Conservation (phyloP, 2,888 invertebrate genomes). For the Danaus chrysippus region DNA sequence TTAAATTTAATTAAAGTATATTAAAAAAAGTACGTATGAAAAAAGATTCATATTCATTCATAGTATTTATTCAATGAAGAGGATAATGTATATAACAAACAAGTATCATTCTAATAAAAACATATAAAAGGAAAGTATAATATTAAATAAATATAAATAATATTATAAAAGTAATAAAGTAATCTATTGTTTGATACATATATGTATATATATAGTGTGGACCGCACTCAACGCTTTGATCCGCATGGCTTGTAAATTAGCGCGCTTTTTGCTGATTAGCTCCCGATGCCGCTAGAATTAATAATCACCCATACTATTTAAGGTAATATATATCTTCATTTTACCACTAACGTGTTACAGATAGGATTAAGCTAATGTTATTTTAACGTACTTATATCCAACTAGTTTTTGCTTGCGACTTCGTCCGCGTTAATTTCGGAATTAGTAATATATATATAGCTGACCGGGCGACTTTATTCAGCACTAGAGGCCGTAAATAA, state of each 20-base stretch:
- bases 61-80: neutral
- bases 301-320: constrained; percentile 6
- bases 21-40: neutral
- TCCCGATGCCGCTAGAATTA: constrained; percentile 19
- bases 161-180: neutral
- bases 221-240: constrained; percentile 1
- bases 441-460: neutral
- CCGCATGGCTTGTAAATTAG: constrained; percentile 17
- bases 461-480: no score
- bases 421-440: neutral
- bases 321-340: constrained; percentile 1
- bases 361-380: neutral
- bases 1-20: no score
- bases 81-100: neutral
- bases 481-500: no score
- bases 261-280: constrained; percentile 26
- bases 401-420: neutral
- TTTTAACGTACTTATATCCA: neutral
- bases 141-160: neutral
- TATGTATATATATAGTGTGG: constrained; percentile 13
- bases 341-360: no score
- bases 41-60: neutral
- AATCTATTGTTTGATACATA: neutral
- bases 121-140: no score
- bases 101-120: neutral